A percentile compares a stretch with the other conserved stretches of the same genome.
Conservation (phyloP, 2,113 vertebrate genomes). For the Gymnobelideus leadbeateri region DNA sequence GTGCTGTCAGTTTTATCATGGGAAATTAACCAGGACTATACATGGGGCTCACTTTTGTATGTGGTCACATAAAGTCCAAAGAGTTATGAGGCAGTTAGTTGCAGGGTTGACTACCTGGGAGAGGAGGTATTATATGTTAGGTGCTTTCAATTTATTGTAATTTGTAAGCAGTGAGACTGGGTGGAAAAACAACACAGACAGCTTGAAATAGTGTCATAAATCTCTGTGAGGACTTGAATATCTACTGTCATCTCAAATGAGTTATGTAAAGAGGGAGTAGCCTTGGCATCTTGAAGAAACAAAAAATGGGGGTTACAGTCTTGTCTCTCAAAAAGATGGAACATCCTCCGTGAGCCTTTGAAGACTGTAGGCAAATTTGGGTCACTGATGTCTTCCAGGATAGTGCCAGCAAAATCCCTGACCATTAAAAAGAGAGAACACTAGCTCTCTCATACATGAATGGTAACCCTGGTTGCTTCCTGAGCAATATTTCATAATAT, state of each 20-base stretch:
- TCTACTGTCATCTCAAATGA: constrained; percentile 44
- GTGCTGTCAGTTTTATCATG: not conserved
- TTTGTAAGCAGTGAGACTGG: constrained; percentile 73
- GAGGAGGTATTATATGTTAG: constrained; percentile 47
- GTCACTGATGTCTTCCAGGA: not conserved
- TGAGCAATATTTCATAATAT: not conserved
- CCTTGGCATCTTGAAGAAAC: not conserved
- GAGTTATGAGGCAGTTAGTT: not conserved
- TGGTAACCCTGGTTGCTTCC: not conserved
- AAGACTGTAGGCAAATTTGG: constrained; percentile 15
- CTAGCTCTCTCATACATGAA: not conserved
- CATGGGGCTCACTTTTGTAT: not conserved
- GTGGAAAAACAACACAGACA: constrained; percentile 64
- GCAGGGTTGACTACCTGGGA: not conserved
- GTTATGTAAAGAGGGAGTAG: constrained; percentile 33
- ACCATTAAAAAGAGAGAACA: not conserved
- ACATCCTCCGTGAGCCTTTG: not conserved
- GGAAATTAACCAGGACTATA: not conserved
- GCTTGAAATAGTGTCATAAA: constrained; percentile 69
- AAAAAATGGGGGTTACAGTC: constrained; percentile 13
- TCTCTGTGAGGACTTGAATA: constrained; percentile 66
- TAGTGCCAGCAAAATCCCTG: not conserved
- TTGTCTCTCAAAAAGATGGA: constrained; percentile 27
- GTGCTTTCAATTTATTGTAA: constrained; percentile 68
- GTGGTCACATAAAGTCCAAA: constrained; percentile 47